Evolutionary conservation across 2,113 vertebrate genomes (phyloP).

Genomic region (Actinemys pallida): DNA sequence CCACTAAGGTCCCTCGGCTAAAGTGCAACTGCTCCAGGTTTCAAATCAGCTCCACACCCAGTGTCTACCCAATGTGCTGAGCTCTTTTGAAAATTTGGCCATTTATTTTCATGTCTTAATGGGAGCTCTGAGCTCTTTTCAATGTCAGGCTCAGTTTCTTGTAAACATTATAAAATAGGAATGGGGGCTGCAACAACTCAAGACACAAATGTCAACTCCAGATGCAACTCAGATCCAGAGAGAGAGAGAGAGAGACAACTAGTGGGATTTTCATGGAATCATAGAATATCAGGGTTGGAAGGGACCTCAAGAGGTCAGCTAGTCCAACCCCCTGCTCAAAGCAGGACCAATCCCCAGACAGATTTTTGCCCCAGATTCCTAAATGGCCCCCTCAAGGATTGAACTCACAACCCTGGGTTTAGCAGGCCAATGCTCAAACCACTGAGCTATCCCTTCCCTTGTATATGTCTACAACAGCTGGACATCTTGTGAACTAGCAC

Average conservation of each 20-base stretch:
- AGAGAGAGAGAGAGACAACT: neutral
- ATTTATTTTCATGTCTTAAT: neutral
- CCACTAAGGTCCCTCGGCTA: neutral
- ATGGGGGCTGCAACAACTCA: neutral
- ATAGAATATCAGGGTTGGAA: too few species aligned
- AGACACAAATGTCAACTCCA: neutral
- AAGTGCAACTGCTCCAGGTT: neutral
- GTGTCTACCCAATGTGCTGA: neutral
- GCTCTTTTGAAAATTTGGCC: neutral
- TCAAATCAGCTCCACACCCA: neutral
- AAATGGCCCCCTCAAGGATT: too few species aligned
- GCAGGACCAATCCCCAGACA: too few species aligned
- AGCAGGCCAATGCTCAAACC: too few species aligned
- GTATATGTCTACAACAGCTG: neutral
- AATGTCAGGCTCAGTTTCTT: neutral
- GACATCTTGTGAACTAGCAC: neutral
- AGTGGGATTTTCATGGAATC: neutral
- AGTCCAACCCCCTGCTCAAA: too few species aligned
- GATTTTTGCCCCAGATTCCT: too few species aligned
- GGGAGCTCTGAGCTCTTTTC: neutral
- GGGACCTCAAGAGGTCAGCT: too few species aligned
- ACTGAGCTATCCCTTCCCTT: neutral
- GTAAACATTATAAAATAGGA: neutral
- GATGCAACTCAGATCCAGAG: neutral
- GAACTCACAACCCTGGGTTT: too few species aligned